phyloP scores from a whole-genome alignment of 2,888 invertebrate genomes.

The Drosophila birchii region DNA sequence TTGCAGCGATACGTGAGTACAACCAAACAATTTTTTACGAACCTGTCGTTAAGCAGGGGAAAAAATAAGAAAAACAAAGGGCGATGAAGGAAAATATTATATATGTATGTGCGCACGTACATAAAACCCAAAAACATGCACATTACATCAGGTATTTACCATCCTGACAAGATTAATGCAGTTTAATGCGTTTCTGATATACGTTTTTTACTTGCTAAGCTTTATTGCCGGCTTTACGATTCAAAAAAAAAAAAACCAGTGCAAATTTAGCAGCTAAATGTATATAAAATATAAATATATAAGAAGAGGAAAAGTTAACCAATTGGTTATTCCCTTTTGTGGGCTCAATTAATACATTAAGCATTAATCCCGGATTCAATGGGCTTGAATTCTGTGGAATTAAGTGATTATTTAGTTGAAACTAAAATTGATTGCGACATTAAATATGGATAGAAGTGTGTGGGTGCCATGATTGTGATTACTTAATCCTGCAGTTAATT shows the following conservation, averaged over 20 bases:
- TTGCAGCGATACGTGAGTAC: slow-evolving; percentile 82
- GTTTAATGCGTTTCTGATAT: slow-evolving; percentile 45
- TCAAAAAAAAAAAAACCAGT: slow-evolving; percentile 11
- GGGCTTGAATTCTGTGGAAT: not conserved
- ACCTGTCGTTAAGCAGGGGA: slow-evolving; percentile 20
- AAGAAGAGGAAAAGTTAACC: not conserved
- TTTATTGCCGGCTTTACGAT: slow-evolving; percentile 31
- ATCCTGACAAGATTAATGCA: slow-evolving; percentile 44
- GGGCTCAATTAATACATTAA: slow-evolving; percentile 20
- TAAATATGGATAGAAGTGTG: not conserved
- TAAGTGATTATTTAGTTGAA: slow-evolving; percentile 10
- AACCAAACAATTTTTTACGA: slow-evolving; percentile 27
- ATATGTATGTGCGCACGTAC: slow-evolving; percentile 1
- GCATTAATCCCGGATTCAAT: slow-evolving; percentile 1
- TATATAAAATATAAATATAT: not conserved
- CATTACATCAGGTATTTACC: slow-evolving; percentile 47
- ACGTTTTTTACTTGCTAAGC: slow-evolving; percentile 23
- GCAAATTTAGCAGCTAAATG: not conserved
- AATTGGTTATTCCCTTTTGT: slow-evolving; percentile 24
- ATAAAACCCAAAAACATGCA: slow-evolving; percentile 33
- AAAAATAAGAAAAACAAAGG: slow-evolving; percentile 17
- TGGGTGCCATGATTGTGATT: not conserved
- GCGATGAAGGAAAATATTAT: slow-evolving; percentile 28
- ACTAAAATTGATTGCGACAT: slow-evolving; percentile 15
- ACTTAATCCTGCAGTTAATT: not conserved